These are phyloP conservation scores for Dasyornis broadbenti DNA, from an alignment of 2,113 vertebrate genomes.

Conservation along the genomic window DNA sequence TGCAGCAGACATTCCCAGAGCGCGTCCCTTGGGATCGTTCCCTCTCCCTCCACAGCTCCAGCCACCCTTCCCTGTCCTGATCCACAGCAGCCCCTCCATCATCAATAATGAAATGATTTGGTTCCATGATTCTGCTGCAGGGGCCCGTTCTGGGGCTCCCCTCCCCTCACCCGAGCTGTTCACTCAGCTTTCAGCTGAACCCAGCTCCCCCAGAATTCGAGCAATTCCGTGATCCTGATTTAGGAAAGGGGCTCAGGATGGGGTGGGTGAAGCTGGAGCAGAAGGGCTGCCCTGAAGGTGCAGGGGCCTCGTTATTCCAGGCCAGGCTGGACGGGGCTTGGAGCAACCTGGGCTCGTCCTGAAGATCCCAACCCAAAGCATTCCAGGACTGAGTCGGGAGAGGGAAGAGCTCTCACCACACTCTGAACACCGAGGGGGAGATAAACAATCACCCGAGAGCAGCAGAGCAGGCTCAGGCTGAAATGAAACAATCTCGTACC, in stretches of 20 bases:
- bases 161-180: background rate
- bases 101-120: rapidly evolving
- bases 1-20: rapidly evolving
- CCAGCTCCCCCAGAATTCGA: background rate
- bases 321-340: background rate
- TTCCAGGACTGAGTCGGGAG: background rate
- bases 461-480: background rate
- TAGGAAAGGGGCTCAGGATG: background rate
- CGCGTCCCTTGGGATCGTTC: rapidly evolving
- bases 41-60: background rate
- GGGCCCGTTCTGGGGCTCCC: background rate
- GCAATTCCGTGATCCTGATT: too few species aligned
- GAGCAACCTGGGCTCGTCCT: rapidly evolving
- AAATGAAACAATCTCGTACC: background rate
- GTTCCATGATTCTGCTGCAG: rapidly evolving
- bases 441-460: background rate
- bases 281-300: background rate
- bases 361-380: background rate
- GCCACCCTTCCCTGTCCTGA: rapidly evolving
- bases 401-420: background rate
- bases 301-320: background rate
- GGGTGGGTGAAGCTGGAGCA: background rate
- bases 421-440: rapidly evolving
- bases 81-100: rapidly evolving
- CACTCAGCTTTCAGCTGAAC: background rate